Percentiles rank a stretch among this genome's conserved stretches.
phyloP scores from a whole-genome alignment of 2,113 vertebrate species.

The Rhea americana region DNA sequence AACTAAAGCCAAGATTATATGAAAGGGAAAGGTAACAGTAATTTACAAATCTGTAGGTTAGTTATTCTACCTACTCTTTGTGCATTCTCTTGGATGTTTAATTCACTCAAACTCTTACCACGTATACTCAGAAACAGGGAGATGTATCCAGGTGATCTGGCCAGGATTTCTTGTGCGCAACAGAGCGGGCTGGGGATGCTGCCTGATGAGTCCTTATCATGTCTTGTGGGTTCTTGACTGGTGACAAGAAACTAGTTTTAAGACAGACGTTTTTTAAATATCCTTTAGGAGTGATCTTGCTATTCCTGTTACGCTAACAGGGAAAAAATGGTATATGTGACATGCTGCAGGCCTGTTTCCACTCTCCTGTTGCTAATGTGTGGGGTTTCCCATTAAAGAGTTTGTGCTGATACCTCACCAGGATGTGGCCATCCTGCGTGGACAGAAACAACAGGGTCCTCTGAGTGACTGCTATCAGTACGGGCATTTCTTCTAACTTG shows the following conservation, averaged over 20 bases:
- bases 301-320: neutral
- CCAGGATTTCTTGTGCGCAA: neutral
- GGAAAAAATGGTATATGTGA: neutral
- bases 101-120: neutral
- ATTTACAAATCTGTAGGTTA: neutral
- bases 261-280: neutral
- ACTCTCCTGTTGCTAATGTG: neutral
- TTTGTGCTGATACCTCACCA: neutral
- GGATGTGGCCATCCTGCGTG: neutral
- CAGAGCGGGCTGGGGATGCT: neutral
- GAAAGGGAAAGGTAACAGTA: neutral
- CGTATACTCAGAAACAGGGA: neutral
- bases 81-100: neutral
- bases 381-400: neutral
- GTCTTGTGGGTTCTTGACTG: neutral
- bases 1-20: neutral
- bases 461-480: neutral
- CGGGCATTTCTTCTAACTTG: neutral
- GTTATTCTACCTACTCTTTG: neutral
- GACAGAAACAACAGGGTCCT: neutral
- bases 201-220: neutral
- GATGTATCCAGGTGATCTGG: neutral
- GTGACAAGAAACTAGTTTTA: neutral
- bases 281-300: neutral
- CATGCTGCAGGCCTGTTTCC: neutral